Conservation (phyloP, 2,797 vertebrate genomes). For the Triplophysa yarkandensis region DNA sequence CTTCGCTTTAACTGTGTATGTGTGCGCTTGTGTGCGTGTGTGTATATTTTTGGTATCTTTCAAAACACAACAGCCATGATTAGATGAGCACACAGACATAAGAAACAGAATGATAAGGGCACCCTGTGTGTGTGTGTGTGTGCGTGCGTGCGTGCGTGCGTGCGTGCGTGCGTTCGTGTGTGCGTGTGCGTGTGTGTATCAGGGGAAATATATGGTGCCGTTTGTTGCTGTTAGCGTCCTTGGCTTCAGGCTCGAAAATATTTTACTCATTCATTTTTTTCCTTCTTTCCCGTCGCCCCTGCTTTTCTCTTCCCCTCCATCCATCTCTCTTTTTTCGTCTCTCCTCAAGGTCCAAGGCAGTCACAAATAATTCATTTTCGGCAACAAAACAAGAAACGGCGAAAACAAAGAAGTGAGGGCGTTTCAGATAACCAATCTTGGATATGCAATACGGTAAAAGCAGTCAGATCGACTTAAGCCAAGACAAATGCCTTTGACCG, state of each 20-base stretch:
- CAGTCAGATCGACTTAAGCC: neutral
- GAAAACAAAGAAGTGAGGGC: slow-evolving; percentile 51
- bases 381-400: slow-evolving; percentile 40
- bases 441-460: slow-evolving; percentile 15
- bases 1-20: no score
- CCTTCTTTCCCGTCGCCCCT: slow-evolving; percentile 22
- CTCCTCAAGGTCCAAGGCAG: slow-evolving; percentile 52
- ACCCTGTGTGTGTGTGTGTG: slow-evolving; percentile 20
- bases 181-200: slow-evolving; percentile 54
- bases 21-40: no score
- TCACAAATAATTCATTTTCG: slow-evolving; percentile 61
- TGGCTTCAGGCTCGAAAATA: slow-evolving; percentile 57
- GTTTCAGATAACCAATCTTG: slow-evolving; percentile 36
- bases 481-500: neutral
- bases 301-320: slow-evolving; percentile 23
- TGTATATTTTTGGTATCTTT: slow-evolving; percentile 11
- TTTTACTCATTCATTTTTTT: slow-evolving; percentile 38
- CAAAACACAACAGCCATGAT: slow-evolving; percentile 43
- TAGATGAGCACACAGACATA: slow-evolving; percentile 49
- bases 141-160: no score
- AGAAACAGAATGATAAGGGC: slow-evolving; percentile 48
- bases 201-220: slow-evolving; percentile 55
- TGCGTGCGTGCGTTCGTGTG: no score
- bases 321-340: slow-evolving; percentile 50
- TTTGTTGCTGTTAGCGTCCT: slow-evolving; percentile 60